Conservation (phyloP, 2,797 vertebrate genomes). For the Orientallactaga sibirica region DNA sequence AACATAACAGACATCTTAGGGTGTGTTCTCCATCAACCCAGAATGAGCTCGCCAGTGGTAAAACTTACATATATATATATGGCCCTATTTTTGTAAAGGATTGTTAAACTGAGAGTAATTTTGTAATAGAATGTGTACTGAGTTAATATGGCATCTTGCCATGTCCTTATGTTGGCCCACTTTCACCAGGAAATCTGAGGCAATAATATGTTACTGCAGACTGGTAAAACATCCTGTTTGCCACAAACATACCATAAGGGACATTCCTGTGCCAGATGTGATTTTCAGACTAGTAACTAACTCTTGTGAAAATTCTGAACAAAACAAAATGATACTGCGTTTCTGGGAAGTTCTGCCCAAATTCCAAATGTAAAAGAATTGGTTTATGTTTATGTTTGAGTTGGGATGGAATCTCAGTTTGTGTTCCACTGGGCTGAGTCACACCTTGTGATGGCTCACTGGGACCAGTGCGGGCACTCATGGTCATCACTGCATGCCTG, state of each 20-base stretch:
- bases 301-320: background rate
- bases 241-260: background rate
- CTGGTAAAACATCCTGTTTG: background rate
- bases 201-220: rapidly evolving
- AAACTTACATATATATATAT: background rate
- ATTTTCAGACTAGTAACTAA: background rate
- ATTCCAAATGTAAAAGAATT: background rate
- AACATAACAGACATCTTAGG: background rate
- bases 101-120: constrained; percentile 15
- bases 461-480: background rate
- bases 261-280: background rate
- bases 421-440: background rate
- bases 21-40: background rate
- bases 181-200: background rate
- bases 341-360: constrained; percentile 28
- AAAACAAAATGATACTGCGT: background rate
- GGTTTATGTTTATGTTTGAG: background rate
- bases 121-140: background rate
- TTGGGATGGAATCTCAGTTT: background rate
- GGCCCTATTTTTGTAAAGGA: constrained; percentile 1
- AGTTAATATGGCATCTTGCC: background rate
- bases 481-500: background rate
- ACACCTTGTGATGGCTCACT: too few relatives aligned
- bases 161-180: background rate
- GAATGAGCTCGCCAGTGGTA: background rate